Percentiles rank a stretch among this genome's conserved stretches.
Evolutionary conservation across 2,888 invertebrate genomes (phyloP).

Genomic region (Eilema sororculum): DNA sequence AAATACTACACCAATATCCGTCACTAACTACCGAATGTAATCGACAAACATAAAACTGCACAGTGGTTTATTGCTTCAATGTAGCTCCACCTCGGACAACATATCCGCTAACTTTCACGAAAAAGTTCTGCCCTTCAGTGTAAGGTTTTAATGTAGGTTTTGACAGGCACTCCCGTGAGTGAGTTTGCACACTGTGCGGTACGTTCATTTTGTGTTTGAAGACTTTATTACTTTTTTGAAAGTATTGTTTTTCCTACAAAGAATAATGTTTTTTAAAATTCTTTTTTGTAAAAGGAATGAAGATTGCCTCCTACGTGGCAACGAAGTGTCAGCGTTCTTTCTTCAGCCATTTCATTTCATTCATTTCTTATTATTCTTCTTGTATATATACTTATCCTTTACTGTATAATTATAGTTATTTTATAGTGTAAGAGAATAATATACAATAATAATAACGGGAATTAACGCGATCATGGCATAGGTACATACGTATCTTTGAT

Average conservation of each 20-base stretch:
- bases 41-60: constrained; percentile 21
- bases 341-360: neutral
- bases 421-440: too few species aligned
- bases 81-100: constrained; percentile 30
- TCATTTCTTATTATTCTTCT: too few species aligned
- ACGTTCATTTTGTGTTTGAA: constrained; percentile 4
- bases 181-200: constrained; percentile 9
- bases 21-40: constrained; percentile 4
- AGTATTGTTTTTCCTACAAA: neutral
- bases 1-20: neutral
- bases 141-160: constrained; percentile 34
- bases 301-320: neutral
- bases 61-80: constrained; percentile 20
- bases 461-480: too few species aligned
- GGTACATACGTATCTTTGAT: too few species aligned
- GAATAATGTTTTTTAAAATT: neutral
- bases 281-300: neutral
- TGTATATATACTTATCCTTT: too few species aligned
- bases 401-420: too few species aligned
- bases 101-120: constrained; percentile 23
- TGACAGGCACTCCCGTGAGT: constrained; percentile 21
- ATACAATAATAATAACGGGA: too few species aligned
- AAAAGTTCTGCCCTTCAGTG: constrained; percentile 27
- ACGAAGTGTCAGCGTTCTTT: neutral
- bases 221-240: constrained; percentile 6